Conservation (phyloP, 1,140 invertebrate genomes). For the Eurosta solidaginis region DNA sequence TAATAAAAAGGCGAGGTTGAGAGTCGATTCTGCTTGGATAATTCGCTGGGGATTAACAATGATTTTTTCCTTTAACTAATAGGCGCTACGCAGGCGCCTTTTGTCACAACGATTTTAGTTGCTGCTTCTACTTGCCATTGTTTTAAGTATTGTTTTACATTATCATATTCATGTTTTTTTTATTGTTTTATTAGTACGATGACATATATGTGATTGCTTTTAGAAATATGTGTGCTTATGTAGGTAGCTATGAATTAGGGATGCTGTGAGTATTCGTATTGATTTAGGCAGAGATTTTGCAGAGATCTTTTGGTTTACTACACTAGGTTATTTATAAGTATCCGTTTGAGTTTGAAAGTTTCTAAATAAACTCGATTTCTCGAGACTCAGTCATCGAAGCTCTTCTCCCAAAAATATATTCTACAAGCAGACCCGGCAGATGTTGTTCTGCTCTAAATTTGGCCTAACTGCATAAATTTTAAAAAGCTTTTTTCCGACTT, state of each 20-base stretch:
- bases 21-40: background rate
- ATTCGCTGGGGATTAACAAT: background rate
- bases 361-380: no score
- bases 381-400: no score
- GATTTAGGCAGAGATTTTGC: no score
- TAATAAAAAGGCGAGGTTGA: background rate
- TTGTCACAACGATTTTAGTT: background rate
- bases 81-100: background rate
- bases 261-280: background rate
- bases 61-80: background rate
- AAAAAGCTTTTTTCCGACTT: no score
- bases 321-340: no score
- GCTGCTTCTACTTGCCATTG: background rate
- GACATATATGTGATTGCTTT: background rate
- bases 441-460: no score
- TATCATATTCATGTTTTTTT: slow-evolving; percentile 24
- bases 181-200: slow-evolving; percentile 24
- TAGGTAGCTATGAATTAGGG: background rate
- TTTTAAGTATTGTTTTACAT: background rate
- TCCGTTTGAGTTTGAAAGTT: no score
- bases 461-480: no score
- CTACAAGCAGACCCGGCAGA: no score
- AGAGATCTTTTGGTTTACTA: no score
- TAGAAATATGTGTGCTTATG: background rate
- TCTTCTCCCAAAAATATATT: no score